Conservation (phyloP, 1,140 invertebrate genomes). For the Dolichoris vasculosae region DNA sequence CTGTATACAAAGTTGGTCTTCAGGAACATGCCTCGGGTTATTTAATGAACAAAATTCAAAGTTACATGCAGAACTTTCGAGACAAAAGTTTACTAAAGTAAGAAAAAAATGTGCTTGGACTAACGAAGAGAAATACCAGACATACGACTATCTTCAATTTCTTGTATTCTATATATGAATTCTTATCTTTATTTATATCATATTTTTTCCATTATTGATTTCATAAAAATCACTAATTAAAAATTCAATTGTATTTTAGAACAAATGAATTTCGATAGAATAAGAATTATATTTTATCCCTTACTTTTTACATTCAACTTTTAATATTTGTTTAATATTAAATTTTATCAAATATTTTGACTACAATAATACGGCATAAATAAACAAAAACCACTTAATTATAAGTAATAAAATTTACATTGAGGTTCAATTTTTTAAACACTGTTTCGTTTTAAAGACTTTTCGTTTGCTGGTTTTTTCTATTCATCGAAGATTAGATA, state of each 20-base stretch:
- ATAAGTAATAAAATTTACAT: conserved; percentile 44
- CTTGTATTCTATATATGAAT: not conserved
- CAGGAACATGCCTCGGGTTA: conserved; percentile 30
- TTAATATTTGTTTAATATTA: not conserved
- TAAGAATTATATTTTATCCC: not conserved
- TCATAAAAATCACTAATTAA: not conserved
- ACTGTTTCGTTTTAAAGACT: not conserved
- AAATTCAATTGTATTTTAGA: not conserved
- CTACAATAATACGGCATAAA: conserved; percentile 41
- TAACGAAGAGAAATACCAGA: conserved; percentile 54
- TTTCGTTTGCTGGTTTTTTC: conserved; percentile 19
- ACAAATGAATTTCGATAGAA: not conserved
- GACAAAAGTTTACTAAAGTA: conserved; percentile 43
- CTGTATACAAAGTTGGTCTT: conserved; percentile 45
- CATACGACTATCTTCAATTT: conserved; percentile 7
- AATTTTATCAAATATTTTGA: conserved; percentile 27
- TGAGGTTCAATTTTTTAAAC: conserved; percentile 16
- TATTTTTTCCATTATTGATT: conserved; percentile 28
- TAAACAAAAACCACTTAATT: conserved; percentile 49
- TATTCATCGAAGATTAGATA: conserved; percentile 19
- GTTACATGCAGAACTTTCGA: conserved; percentile 45
- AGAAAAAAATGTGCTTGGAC: conserved; percentile 64
- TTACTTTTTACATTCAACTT: not conserved
- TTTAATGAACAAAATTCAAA: conserved; percentile 9
- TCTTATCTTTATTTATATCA: conserved; percentile 29